phyloP scores from a whole-genome alignment of 2,113 vertebrate species.

The Limnothrissa miodon region DNA sequence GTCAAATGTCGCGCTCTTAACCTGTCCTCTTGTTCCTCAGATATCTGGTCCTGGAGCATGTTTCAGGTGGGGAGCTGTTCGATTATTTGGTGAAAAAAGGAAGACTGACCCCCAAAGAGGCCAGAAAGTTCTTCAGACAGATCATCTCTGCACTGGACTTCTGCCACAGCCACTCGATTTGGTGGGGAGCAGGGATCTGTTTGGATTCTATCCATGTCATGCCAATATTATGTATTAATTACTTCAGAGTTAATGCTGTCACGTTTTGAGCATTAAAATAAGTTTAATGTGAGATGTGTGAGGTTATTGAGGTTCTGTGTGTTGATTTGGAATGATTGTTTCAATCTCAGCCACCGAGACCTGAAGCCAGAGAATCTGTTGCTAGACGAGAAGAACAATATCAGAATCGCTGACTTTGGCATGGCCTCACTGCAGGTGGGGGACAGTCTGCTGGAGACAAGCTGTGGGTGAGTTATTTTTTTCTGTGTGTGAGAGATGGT shows the following conservation, averaged over 20 bases:
- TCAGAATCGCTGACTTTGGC: constrained; percentile 90
- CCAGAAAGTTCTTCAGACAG: constrained; percentile 92
- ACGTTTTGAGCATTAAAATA: neutral
- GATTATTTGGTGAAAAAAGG: constrained; percentile 94
- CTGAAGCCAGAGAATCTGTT: constrained; percentile 92
- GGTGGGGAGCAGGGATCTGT: constrained; percentile 64
- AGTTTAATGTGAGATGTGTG: neutral
- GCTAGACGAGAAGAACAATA: constrained; percentile 92
- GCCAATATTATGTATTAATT: neutral
- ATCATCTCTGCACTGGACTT: constrained; percentile 93
- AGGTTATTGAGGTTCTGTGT: neutral
- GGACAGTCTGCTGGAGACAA: constrained; percentile 91
- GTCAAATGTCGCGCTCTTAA: neutral
- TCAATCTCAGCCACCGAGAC: constrained; percentile 82
- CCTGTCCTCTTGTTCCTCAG: constrained; percentile 53
- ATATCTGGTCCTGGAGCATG: constrained; percentile 90
- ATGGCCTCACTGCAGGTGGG: constrained; percentile 95
- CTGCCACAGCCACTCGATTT: constrained; percentile 93
- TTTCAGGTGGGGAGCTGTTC: constrained; percentile 89
- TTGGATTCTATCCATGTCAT: neutral
- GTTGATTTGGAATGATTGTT: constrained; percentile 15
- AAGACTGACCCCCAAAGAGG: constrained; percentile 87
- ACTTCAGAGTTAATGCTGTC: neutral
- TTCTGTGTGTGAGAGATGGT: constrained; percentile 7
- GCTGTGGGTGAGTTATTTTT: constrained; percentile 82